Conservation (phyloP, 2,888 invertebrate genomes). For the Odontocolon sp. region DNA sequence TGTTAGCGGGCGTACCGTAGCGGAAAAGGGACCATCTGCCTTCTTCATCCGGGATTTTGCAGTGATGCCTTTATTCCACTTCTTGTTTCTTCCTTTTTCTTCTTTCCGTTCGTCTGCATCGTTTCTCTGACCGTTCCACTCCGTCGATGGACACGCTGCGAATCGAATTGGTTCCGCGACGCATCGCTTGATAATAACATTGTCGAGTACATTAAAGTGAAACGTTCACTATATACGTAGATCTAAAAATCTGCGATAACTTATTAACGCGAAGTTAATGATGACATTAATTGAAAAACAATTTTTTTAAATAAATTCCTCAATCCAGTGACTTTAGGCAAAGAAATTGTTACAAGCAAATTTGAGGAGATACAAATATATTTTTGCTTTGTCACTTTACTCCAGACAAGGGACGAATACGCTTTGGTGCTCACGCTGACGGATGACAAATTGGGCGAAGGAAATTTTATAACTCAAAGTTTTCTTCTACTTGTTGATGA, state of each 20-base stretch:
- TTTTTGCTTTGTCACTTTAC: neutral
- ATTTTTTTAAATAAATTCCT: too few species aligned
- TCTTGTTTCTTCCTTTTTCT: conserved; percentile 30
- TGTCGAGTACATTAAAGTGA: conserved; percentile 68
- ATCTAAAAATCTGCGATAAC: too few species aligned
- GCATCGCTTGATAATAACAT: conserved; percentile 65
- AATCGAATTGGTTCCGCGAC: conserved; percentile 72
- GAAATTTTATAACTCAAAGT: conserved; percentile 94
- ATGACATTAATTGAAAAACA: neutral
- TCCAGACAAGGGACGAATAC: conserved; percentile 92
- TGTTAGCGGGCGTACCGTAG: conserved; percentile 61
- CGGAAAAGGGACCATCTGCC: conserved; percentile 65
- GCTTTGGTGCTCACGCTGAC: conserved; percentile 93
- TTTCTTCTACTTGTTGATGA: conserved; percentile 94
- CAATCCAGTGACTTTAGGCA: too few species aligned
- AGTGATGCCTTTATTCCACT: conserved; percentile 17
- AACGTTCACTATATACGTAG: conserved; percentile 63
- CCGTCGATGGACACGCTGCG: conserved; percentile 64
- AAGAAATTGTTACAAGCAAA: too few species aligned
- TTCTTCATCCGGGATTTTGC: conserved; percentile 44
- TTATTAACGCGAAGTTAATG: too few species aligned
- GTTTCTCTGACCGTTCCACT: conserved; percentile 69
- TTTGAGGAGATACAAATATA: too few species aligned
- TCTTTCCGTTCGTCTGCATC: conserved; percentile 56
- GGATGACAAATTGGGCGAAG: conserved; percentile 92